Evolutionary conservation across 2,113 vertebrate genomes (phyloP), one percentile per base, ranked within the genome.

Genomic region (Aegotheles bennettii): DNA sequence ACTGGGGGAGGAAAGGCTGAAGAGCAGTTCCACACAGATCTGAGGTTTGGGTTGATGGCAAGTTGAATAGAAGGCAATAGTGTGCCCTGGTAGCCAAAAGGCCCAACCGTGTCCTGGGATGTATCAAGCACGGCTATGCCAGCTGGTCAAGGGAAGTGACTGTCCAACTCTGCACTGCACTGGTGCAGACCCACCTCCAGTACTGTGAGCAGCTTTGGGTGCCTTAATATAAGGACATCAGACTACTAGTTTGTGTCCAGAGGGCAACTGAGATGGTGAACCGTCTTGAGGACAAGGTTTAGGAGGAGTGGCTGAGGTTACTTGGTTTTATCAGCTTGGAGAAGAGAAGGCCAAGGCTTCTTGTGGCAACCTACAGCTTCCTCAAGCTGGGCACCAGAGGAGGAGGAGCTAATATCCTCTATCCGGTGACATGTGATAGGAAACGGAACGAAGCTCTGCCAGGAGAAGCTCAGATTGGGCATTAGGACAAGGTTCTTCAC

Each of bases 91-190:
- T 31, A 80, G 43, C 12, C 51, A 11, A 42, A 33, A 48, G 12
- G 31, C 33, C 11, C 7, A 28, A 16, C 15, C 1, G 3, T 19
- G 26, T 20, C 18, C 31, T 26, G 7, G 16, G 5, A 11, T 42
- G 28, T 42, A 74, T 24, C 13, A 35, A 16, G 31, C 14, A 91
- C 7, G 33, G 36, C 7, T 16, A 6, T 5, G 38, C 48, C 23
- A 47, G 28, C 9, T 1, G 2, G 10, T 3, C 0, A 0, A 53
- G 8, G 5, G 16, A 28, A 5, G 7, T 1, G 5, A 75, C 0
- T 36, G 4, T 61, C 13, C 15, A 8, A 11, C 47, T 70, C 26
- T 18, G 7, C 20, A 25, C 12, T 11, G 20, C 20, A 61, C 3
- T 40, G 16, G 31, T 70, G 12, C 0, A 0, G 21, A 23, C 42